A percentile compares a stretch with the other conserved stretches of the same genome.
These are phyloP conservation scores for Hydrotaea diabolus DNA, from an alignment of 2,888 invertebrate genomes.

Conservation along the genomic window DNA sequence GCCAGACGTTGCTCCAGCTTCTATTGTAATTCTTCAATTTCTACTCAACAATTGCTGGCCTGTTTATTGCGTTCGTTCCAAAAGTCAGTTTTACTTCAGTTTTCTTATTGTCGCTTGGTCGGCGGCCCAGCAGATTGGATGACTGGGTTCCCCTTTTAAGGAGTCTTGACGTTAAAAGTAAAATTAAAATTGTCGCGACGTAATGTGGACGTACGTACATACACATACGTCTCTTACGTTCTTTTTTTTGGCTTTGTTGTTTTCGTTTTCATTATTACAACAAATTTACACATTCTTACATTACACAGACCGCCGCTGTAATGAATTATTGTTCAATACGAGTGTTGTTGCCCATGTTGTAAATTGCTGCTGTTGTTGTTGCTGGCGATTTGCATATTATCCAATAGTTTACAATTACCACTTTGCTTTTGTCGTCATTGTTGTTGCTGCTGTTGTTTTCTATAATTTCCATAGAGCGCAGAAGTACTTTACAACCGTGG, in stretches of 20 bases:
- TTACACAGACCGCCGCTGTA: constrained; percentile 21
- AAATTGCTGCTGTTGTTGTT: background rate
- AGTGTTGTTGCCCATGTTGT: background rate
- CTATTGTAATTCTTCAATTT: background rate
- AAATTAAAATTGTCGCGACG: constrained; percentile 38
- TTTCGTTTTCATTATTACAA: constrained; percentile 3
- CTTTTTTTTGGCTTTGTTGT: background rate
- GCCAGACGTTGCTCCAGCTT: background rate
- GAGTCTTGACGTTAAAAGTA: constrained; percentile 47
- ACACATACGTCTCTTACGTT: background rate
- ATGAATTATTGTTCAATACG: constrained; percentile 30
- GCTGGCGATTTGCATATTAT: constrained; percentile 26
- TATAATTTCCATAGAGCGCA: background rate
- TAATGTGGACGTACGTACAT: background rate
- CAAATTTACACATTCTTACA: constrained; percentile 28
- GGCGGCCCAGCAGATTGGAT: too few relatives aligned
- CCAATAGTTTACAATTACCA: constrained; percentile 14
- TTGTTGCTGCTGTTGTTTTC: constrained; percentile 21
- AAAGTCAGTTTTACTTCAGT: background rate
- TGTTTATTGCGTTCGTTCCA: background rate
- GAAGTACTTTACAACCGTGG: background rate
- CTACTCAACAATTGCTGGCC: constrained; percentile 13
- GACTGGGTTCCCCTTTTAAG: constrained; percentile 33
- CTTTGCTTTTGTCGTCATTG: constrained; percentile 14
- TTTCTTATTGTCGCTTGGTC: constrained; percentile 1